These are phyloP conservation scores for Gryllus longicercus DNA, from an alignment of 2,888 invertebrate genomes.

Conservation along the genomic window DNA sequence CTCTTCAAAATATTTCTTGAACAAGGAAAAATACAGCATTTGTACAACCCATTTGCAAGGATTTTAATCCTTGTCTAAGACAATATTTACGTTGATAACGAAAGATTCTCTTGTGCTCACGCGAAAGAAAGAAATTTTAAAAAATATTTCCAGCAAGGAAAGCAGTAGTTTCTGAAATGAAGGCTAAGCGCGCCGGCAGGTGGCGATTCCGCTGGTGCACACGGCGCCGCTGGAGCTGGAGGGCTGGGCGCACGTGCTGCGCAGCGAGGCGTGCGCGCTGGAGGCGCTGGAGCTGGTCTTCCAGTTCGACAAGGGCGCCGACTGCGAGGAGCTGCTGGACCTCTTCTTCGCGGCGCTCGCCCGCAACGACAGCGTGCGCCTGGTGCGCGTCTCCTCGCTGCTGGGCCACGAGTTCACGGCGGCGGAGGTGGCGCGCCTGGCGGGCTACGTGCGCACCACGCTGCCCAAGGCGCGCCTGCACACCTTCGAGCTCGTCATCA, in stretches of 20 bases:
- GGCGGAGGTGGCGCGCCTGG: slow-evolving; percentile 51
- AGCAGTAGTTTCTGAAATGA: no score
- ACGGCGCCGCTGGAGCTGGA: slow-evolving; percentile 51
- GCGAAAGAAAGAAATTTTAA: no score
- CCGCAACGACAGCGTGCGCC: slow-evolving; percentile 53
- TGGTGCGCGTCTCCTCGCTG: slow-evolving; percentile 52
- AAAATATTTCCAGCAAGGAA: no score
- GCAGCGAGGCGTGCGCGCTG: slow-evolving; percentile 50
- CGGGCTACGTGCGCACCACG: slow-evolving; percentile 50
- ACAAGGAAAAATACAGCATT: no score
- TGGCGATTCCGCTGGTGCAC: slow-evolving; percentile 41
- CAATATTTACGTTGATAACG: no score
- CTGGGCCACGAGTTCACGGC: slow-evolving; percentile 54
- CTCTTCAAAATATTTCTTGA: no score
- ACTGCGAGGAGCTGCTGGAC: slow-evolving; percentile 46
- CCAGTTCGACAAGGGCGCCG: slow-evolving; percentile 49
- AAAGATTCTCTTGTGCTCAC: no score
- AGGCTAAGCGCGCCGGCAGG: slow-evolving; percentile 34
- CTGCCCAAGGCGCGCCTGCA: slow-evolving; percentile 51
- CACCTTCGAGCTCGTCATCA: slow-evolving; percentile 54
- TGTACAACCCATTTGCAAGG: no score
- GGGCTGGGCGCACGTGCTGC: slow-evolving; percentile 53
- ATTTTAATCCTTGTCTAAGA: no score
- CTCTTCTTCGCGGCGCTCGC: slow-evolving; percentile 52
- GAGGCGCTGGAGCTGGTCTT: slow-evolving; percentile 53